Base-by-base conservation (phyloP, 2,888 invertebrate species). In the Ophion ellenae region DNA sequence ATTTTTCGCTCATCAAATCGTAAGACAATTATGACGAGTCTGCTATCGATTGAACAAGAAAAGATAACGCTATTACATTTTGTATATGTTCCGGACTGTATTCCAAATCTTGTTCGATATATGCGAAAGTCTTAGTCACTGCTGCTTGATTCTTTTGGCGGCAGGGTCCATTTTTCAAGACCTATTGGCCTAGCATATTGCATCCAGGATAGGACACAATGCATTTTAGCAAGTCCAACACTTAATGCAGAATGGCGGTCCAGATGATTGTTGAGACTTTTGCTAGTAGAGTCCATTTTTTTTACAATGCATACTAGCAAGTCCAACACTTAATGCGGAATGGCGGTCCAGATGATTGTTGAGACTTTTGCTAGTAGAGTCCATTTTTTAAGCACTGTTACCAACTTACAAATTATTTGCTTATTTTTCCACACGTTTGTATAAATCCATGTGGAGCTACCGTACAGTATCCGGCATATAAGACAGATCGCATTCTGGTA, bases 401-500 rank as follows among this genome's bases (percentile, higher is more conserved):
- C 63, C 45, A 80, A n/a, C 14, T 47, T 14, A 14, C 47, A 47
- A 3, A 47, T 14, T 32, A 32, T 32, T 32, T 4, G 40, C 17
- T 53, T 53, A 80, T 64, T 71, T 79, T 64, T 53, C 53, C n/a
- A 5, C 67, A 67, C 14, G 32, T 66, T 66, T 59, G 24, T n/a
- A 9, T 64, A 4, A 17, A 61, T 24, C 6, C 70, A 2, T 40
- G 11, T 40, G 17, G 24, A 10, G 17, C 5, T 64, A 11, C 17
- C 17, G 2, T 57, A 36, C 47, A 53, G 11, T 66, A 32, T 59
- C 45, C 57, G n/a, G 61, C 63, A 53, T 75, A 47, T 69, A 47
- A 47, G 67, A 63, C 69, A 75, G 45, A 74, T 87, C 53, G 71
- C 64, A 66, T 85, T 85, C 88, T 87, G 86, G 89, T 89, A 87